These are phyloP conservation scores for Danio albolineatus DNA, from an alignment of 2,797 vertebrate genomes.

Conservation along the genomic window DNA sequence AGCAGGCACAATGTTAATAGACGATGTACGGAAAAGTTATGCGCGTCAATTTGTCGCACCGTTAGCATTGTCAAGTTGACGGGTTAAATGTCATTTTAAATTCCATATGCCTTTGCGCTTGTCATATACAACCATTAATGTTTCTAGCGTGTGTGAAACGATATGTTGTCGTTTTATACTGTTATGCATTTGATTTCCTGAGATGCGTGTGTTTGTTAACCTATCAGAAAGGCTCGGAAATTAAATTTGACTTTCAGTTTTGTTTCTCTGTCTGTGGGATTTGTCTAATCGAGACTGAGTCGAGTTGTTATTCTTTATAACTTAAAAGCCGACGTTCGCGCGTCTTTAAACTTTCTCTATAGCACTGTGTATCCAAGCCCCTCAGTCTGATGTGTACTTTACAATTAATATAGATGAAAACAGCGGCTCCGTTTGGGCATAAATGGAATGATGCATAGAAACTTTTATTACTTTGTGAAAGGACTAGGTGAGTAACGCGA, in stretches of 20 bases:
- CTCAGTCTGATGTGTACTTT: background rate
- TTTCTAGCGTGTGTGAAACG: background rate
- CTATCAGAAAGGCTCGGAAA: slow-evolving; percentile 13
- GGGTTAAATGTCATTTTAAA: background rate
- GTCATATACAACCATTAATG: background rate
- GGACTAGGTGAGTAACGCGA: too few relatives aligned
- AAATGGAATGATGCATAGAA: background rate
- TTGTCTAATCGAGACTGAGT: background rate
- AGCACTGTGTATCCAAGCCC: background rate
- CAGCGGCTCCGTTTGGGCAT: background rate
- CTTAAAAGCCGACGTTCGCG: too few relatives aligned
- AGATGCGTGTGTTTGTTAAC: slow-evolving; percentile 4
- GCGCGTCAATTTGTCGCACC: background rate
- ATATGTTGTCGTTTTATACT: background rate
- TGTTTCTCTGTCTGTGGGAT: background rate
- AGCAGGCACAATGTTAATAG: background rate
- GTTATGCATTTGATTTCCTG: background rate
- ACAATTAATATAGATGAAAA: background rate
- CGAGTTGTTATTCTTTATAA: background rate
- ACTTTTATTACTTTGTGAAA: background rate
- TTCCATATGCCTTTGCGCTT: background rate
- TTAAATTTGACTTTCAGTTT: slow-evolving; percentile 3
- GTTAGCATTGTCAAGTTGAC: background rate
- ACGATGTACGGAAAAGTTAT: background rate
- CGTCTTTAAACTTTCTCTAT: background rate